Conservation (phyloP, 2,113 vertebrate genomes). For the Psittacula cyanocephala region DNA sequence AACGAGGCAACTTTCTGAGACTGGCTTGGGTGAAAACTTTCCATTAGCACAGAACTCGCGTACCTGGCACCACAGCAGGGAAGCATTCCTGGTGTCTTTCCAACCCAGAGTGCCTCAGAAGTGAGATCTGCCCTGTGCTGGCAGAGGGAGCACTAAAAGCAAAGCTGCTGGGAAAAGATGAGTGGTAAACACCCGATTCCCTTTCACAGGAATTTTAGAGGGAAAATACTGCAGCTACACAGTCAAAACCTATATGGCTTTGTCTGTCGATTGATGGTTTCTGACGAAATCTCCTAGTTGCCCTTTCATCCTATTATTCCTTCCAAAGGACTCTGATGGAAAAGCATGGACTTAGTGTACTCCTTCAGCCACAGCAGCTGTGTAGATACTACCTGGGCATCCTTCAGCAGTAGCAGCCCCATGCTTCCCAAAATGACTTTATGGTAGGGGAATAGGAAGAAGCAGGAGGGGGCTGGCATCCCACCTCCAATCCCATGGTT, state of each 20-base stretch:
- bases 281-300: not conserved
- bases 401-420: not conserved
- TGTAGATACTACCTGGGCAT: not conserved
- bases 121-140: not conserved
- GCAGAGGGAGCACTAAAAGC: not conserved
- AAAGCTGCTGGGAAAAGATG: not conserved
- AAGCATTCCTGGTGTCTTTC: not conserved
- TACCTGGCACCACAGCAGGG: rapidly evolving
- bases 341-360: not conserved
- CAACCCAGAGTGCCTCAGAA: not conserved
- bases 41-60: rapidly evolving
- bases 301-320: not conserved
- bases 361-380: not conserved
- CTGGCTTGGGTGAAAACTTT: not conserved
- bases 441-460: not conserved
- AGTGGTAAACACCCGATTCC: not conserved
- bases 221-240: not conserved
- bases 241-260: not conserved
- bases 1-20: not conserved
- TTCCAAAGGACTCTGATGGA: not conserved
- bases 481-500: not conserved
- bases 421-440: not conserved
- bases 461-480: not conserved
- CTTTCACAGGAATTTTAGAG: not conserved
- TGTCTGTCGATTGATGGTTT: not conserved